Evolutionary conservation across 2,888 invertebrate species (phyloP).

Genomic region (Pseudococcus viburni): DNA sequence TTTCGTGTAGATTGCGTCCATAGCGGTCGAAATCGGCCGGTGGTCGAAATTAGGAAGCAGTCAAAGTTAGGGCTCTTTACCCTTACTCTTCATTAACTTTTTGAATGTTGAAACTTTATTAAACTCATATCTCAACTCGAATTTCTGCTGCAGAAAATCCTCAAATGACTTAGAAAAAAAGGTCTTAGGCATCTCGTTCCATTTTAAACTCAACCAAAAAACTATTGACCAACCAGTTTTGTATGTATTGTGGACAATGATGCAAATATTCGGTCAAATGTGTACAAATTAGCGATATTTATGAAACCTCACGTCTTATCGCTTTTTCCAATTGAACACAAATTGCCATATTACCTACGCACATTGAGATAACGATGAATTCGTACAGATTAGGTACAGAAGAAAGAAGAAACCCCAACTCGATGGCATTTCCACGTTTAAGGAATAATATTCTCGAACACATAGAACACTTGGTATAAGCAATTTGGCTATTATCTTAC

Average conservation of each 20-base stretch:
- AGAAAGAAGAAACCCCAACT: neutral
- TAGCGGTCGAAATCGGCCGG: too few species aligned
- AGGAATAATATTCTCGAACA: neutral
- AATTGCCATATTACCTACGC: neutral
- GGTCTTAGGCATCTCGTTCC: too few species aligned
- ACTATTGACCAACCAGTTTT: neutral
- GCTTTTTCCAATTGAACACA: neutral
- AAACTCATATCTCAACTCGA: too few species aligned
- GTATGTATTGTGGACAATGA: neutral
- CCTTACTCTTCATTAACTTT: too few species aligned
- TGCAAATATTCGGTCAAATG: neutral
- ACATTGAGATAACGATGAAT: neutral
- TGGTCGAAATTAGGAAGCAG: too few species aligned
- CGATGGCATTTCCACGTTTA: neutral
- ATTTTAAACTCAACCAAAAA: neutral
- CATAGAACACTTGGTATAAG: neutral
- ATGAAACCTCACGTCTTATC: neutral
- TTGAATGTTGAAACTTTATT: too few species aligned
- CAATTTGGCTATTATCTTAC: conserved; percentile 28
- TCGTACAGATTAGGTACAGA: neutral
- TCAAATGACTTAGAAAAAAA: too few species aligned
- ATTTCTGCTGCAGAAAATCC: too few species aligned
- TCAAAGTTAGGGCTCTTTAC: too few species aligned
- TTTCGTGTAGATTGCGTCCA: too few species aligned
- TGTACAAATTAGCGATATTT: too few species aligned